Base-by-base conservation (phyloP, 2,113 vertebrate species). In the Rhinoderma darwinii region DNA sequence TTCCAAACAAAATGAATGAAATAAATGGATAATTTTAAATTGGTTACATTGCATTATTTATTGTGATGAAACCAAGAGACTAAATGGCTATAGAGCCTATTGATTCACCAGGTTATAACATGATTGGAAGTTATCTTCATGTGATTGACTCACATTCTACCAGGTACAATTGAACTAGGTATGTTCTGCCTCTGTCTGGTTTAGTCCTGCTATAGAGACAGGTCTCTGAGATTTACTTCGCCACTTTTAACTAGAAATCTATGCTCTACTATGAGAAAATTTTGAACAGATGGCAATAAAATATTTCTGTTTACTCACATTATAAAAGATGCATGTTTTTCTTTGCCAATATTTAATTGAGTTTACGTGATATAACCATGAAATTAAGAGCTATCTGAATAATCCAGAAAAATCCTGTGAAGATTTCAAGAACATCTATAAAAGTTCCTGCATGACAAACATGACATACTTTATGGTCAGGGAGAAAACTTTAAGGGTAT, bases 321-420 rank as follows among this genome's bases (percentile, higher is more conserved):
- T 70, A 37, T 70, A 32, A 70, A 70, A 70, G 17, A 70, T 37
- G 32, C 5, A 70, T 70, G 32, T 5, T 32, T 70, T 70, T 20
- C 32, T 70, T 37, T 70, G 32, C 15, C 66, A 70, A 70, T 20
- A 37, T 37, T 35, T 59, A n/a, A 9, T 59, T 70, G 63, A 17
- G 30, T 37, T 37, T 70, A 37, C 66, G 20, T 32, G 35, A 4
- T 35, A 32, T 32, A 32, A 17, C 4, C 27, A 4, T 27, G 14
- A 66, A 59, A 59, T 59, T 14, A 70, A 70, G n/a, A n/a, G n/a
- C n/a, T n/a, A n/a, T n/a, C 30, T 68, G 63, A 68, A 30, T 68
- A 68, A 68, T 63, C 12, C 3, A 15, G 61, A 30, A 30, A 9
- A 12, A 20, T 63, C 27, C n/a, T 63, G 18, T 63, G 30, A 68